Base-by-base conservation (phyloP, 2,797 vertebrate species). In the Darevskia nairensis region DNA sequence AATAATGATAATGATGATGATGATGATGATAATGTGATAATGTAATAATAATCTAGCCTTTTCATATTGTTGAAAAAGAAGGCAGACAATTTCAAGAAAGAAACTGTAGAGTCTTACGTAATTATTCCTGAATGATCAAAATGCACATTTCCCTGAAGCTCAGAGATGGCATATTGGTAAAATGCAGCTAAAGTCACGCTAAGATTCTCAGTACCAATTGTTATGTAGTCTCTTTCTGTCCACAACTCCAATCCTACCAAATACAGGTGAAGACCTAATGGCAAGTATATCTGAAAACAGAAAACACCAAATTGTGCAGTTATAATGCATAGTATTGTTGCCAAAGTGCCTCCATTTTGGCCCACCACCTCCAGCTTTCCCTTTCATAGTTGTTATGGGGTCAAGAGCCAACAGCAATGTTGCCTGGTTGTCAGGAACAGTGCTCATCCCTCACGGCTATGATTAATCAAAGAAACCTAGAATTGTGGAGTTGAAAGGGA, bases 91-190 rank as follows among this genome's bases (percentile, higher is more conserved):
- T 85, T 80, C 46, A 27, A 55, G 71, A 55, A 17, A 9, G 35
- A 59, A 88, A 80, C 1, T 2, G 19, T 6, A 25, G 29, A 46
- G 8, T 13, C 88, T 89, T 71, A 89, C 88, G 59, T 82, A 23
- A 89, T 69, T 15, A 89, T 75, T 61, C 25, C 23, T 8, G 88
- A 35, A 15, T 89, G 88, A n/a, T 89, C 88, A n/a, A 89, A 86
- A 27, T 21, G 44, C 0, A 86, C 27, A 76, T 29, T 79, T 3
- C 27, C 32, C 25, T 23, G 72, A 8, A 89, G 84, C 21, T 77
- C 32, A 0, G 41, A 19, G 13, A 2, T 41, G 32, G 74, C 74
- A 8, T 83, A 83, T 8, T 29, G 46, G 55, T 88, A 41, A 88
- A 88, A 88, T 27, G n/a, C 80, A 5, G 10, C 8, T 64, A 88